A percentile compares a stretch with the other conserved stretches of the same genome.
Evolutionary conservation across 1,140 invertebrate genomes (phyloP).

Genomic region (Helicorthomorpha holstii): DNA sequence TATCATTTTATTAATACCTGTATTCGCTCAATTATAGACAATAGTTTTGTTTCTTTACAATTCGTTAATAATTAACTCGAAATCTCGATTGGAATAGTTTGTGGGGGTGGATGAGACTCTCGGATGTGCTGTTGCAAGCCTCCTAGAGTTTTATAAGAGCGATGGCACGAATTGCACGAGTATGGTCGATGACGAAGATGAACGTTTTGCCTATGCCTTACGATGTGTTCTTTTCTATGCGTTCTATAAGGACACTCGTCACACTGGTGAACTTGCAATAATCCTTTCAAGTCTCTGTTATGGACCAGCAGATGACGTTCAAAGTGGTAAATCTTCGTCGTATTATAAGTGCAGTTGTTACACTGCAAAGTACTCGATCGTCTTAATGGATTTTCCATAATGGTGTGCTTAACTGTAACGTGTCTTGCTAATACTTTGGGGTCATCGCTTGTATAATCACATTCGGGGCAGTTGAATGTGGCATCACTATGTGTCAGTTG

Average conservation of each 20-base stretch:
- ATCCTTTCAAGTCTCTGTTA: background rate
- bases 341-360: background rate
- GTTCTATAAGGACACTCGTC: background rate
- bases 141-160: background rate
- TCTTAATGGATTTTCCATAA: background rate
- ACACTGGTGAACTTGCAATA: background rate
- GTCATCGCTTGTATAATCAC: slow-evolving; percentile 10
- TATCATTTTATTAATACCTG: too few species aligned
- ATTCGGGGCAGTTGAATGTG: slow-evolving; percentile 14
- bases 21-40: too few species aligned
- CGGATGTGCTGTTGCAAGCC: background rate
- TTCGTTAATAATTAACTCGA: too few species aligned
- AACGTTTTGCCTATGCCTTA: background rate
- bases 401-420: slow-evolving; percentile 6
- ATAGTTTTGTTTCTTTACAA: too few species aligned
- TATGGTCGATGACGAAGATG: background rate
- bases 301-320: background rate
- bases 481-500: slow-evolving; percentile 19
- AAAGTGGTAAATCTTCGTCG: background rate
- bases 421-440: slow-evolving; percentile 8
- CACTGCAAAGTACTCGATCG: background rate
- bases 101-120: too few species aligned
- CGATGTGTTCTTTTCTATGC: background rate
- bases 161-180: background rate
- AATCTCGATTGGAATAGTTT: too few species aligned